These are phyloP conservation scores for Sphenodon punctatus DNA, from an alignment of 2,797 vertebrate genomes.

Conservation along the genomic window DNA sequence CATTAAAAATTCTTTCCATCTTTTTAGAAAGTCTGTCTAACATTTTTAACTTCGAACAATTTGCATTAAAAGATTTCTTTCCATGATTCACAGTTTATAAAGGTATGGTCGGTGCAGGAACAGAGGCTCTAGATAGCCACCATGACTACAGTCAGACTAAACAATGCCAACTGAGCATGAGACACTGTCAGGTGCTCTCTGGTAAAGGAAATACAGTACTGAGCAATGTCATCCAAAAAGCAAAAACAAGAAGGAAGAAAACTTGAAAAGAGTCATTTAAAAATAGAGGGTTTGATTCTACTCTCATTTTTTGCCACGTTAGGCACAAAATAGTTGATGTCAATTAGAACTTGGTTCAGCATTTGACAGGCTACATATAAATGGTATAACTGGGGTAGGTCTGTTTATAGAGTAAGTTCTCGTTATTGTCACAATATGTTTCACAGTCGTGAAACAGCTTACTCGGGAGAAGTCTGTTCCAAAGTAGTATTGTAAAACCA, in stretches of 20 bases:
- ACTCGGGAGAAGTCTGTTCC: too few species aligned
- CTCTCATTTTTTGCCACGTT: neutral
- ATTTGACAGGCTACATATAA: neutral
- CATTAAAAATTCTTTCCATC: too few species aligned
- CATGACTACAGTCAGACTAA: neutral
- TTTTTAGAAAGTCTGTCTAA: too few species aligned
- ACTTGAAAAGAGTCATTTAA: neutral
- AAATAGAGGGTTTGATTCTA: neutral
- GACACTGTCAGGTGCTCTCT: neutral
- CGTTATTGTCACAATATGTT: neutral
- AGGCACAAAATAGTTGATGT: too few species aligned
- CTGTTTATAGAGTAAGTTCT: neutral
- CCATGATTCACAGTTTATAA: rapidly evolving
- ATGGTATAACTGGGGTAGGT: neutral
- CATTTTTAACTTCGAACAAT: neutral
- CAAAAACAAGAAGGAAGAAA: slow-evolving; percentile 6
- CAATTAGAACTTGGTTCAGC: neutral
- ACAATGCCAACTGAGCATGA: slow-evolving; percentile 2
- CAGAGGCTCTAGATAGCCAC: neutral
- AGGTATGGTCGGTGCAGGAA: neutral
- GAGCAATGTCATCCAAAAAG: slow-evolving; percentile 27
- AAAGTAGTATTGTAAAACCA: too few species aligned
- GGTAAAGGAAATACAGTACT: slow-evolving; percentile 12
- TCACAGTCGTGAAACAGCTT: too few species aligned
- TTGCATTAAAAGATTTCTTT: neutral